Percentiles rank a stretch among this genome's conserved stretches.
Conservation (phyloP, 2,797 vertebrate genomes). For the Dryobates pubescens region DNA sequence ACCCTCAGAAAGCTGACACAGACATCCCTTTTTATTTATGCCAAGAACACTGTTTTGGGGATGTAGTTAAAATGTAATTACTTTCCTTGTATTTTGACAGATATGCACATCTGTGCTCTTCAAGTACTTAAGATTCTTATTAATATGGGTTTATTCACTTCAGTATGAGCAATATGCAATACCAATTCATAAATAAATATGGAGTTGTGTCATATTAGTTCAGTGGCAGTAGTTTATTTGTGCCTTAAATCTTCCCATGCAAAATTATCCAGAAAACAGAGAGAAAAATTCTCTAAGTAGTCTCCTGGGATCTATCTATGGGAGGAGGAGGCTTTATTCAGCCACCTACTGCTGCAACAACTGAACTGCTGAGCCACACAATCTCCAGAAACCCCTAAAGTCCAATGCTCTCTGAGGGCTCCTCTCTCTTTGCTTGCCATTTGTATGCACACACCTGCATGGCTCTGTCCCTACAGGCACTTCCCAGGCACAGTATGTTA, state of each 20-base stretch:
- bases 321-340: neutral
- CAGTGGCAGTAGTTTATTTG: neutral
- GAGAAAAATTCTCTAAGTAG: neutral
- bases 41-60: neutral
- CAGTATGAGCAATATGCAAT: neutral
- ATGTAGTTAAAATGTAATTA: neutral
- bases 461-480: neutral
- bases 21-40: fast-evolving
- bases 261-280: conserved; percentile 5
- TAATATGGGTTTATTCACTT: neutral
- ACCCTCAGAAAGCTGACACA: neutral
- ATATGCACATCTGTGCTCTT: conserved; percentile 19
- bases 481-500: conserved; percentile 13
- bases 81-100: conserved; percentile 12
- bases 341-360: neutral
- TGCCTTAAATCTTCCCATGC: neutral
- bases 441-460: conserved; percentile 25
- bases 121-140: conserved; percentile 21
- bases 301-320: neutral
- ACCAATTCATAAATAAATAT: conserved; percentile 41
- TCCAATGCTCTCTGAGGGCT: neutral
- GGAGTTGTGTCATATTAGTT: conserved; percentile 10
- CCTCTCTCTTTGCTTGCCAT: neutral
- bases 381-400: neutral
- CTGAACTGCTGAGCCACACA: fast-evolving